Conservation (phyloP, 2,113 vertebrate genomes). For the Spermophilus dauricus region DNA sequence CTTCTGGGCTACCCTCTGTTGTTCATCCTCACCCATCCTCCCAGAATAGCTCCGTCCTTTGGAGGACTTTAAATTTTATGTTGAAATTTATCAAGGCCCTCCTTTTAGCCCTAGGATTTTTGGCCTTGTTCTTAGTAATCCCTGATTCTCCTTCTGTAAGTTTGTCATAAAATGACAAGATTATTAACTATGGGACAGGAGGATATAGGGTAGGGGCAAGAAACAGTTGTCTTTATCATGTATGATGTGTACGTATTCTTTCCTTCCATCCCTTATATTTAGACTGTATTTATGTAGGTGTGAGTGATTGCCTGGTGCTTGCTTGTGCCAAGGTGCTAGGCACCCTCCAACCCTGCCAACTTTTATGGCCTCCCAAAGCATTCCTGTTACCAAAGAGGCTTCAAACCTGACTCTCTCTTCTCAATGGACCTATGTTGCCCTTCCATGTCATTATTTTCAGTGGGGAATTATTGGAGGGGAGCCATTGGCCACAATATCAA, state of each 20-base stretch:
- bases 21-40: slow-evolving; percentile 28
- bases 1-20: slow-evolving; percentile 49
- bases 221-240: slow-evolving; percentile 48
- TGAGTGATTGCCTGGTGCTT: slow-evolving; percentile 79
- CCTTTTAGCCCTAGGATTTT: slow-evolving; percentile 19
- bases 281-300: slow-evolving; percentile 73
- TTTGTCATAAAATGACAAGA: slow-evolving; percentile 60
- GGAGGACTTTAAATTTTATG: slow-evolving; percentile 60
- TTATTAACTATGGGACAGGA: slow-evolving; percentile 43
- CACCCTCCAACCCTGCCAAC: slow-evolving; percentile 75
- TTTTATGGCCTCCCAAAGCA: slow-evolving; percentile 83
- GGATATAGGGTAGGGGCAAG: slow-evolving; percentile 32
- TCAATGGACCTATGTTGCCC: slow-evolving; percentile 53
- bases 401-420: slow-evolving; percentile 65
- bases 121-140: slow-evolving; percentile 56
- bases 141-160: slow-evolving; percentile 58
- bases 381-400: slow-evolving; percentile 84
- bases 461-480: slow-evolving; percentile 74
- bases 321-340: slow-evolving; percentile 83
- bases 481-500: slow-evolving; percentile 49
- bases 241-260: slow-evolving; percentile 57
- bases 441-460: slow-evolving; percentile 44
- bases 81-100: slow-evolving; percentile 45
- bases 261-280: slow-evolving; percentile 67
- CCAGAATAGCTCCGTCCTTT: slow-evolving; percentile 35